Evolutionary conservation across 2,888 invertebrate genomes (phyloP).

Genomic region (Leptura quadrifasciata): DNA sequence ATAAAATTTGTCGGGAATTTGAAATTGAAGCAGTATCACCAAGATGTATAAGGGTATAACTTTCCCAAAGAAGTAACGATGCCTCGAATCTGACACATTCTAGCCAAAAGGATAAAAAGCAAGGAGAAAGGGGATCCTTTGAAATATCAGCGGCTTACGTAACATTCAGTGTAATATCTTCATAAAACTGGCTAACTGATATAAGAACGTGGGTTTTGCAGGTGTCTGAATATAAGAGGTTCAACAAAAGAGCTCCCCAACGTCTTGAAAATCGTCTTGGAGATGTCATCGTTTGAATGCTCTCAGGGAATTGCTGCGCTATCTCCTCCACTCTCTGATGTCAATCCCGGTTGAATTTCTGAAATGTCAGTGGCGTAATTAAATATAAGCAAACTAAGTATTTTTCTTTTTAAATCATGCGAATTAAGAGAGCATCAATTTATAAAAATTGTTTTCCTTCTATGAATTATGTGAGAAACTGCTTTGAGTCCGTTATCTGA

Average conservation of each 20-base stretch:
- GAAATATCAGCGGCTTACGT: slow-evolving; percentile 26
- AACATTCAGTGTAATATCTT: slow-evolving; percentile 39
- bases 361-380: background rate
- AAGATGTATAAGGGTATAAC: slow-evolving; percentile 24
- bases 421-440: no score
- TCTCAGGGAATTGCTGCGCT: slow-evolving; percentile 43
- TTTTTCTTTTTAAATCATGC: no score
- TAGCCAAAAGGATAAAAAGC: background rate
- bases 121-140: background rate
- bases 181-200: slow-evolving; percentile 42
- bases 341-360: background rate
- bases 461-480: no score
- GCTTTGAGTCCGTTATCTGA: no score
- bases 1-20: background rate
- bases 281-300: slow-evolving; percentile 45
- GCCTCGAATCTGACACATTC: background rate
- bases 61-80: slow-evolving; percentile 21
- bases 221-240: slow-evolving; percentile 43
- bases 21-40: background rate
- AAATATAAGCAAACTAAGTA: background rate
- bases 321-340: background rate
- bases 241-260: slow-evolving; percentile 42
- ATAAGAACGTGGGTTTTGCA: slow-evolving; percentile 38
- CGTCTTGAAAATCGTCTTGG: slow-evolving; percentile 39
- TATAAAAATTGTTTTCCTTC: no score